Percentiles rank a stretch among this genome's conserved stretches.
phyloP scores from a whole-genome alignment of 2,888 invertebrate genomes.

The Diachrysia chrysitis region DNA sequence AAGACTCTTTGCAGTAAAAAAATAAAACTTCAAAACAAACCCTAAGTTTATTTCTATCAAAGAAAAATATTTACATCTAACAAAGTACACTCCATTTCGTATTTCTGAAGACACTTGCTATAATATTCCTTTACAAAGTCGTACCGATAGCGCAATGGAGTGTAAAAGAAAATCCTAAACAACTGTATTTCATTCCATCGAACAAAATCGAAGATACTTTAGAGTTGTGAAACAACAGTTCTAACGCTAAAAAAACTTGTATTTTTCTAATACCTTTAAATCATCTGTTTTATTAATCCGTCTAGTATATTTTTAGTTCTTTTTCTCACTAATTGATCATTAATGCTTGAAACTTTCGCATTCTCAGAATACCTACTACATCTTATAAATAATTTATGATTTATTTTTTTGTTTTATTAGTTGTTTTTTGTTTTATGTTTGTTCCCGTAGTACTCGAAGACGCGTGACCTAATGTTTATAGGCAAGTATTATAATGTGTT shows the following conservation, averaged over 20 bases:
- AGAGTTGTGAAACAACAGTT: slow-evolving; percentile 42
- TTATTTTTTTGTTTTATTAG: background rate
- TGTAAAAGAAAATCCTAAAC: slow-evolving; percentile 59
- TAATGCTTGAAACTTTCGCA: slow-evolving; percentile 52
- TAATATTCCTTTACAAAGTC: slow-evolving; percentile 58
- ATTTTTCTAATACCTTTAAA: slow-evolving; percentile 37
- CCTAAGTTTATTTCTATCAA: slow-evolving; percentile 25
- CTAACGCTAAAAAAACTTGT: slow-evolving; percentile 26
- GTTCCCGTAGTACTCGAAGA: no score
- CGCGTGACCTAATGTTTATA: no score
- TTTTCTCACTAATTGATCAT: slow-evolving; percentile 61
- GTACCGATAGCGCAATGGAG: slow-evolving; percentile 58
- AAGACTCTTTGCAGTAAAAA: background rate
- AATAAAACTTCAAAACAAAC: slow-evolving; percentile 21
- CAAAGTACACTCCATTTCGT: slow-evolving; percentile 45
- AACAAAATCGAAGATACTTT: slow-evolving; percentile 46
- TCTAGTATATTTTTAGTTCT: slow-evolving; percentile 55
- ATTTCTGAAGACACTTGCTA: slow-evolving; percentile 51
- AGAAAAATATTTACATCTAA: slow-evolving; percentile 49
- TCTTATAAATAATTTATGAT: background rate
- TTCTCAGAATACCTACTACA: no score
- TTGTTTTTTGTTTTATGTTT: background rate
- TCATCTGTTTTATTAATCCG: no score
- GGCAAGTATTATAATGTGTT: no score
- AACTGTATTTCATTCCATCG: slow-evolving; percentile 59